phyloP scores from a whole-genome alignment of 2,113 vertebrate species.

The Silurus meridionalis region DNA sequence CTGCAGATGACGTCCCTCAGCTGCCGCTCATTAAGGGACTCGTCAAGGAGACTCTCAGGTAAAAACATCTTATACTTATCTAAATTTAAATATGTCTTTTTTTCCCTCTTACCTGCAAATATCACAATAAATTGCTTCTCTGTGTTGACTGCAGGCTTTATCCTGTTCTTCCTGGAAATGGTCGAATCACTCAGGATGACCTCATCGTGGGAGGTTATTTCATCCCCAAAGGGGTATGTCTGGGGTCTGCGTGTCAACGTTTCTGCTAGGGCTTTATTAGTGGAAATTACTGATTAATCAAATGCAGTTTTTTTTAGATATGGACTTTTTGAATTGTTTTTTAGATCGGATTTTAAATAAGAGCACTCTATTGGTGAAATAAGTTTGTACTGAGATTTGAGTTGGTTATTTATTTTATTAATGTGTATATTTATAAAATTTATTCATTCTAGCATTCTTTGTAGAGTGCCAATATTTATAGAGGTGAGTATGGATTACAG shows the following conservation, averaged over 20 bases:
- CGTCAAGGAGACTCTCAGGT: slow-evolving; percentile 92
- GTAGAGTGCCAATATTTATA: background rate
- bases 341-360: too few species aligned
- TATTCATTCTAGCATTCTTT: background rate
- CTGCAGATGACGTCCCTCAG: slow-evolving; percentile 74
- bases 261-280: background rate
- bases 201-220: slow-evolving; percentile 86
- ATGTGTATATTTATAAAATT: background rate
- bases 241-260: background rate
- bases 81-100: background rate
- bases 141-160: slow-evolving; percentile 78
- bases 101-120: too few species aligned
- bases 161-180: slow-evolving; percentile 90
- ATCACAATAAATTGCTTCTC: slow-evolving; percentile 28
- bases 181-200: slow-evolving; percentile 86
- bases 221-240: slow-evolving; percentile 90
- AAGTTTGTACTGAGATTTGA: background rate
- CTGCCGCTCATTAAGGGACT: slow-evolving; percentile 84
- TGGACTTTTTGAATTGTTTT: too few species aligned
- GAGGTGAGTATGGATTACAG: slow-evolving; percentile 4
- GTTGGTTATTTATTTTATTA: background rate
- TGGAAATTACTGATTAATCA: background rate
- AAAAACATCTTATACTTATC: background rate
- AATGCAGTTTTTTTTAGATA: too few species aligned
- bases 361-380: background rate